Base-by-base conservation (phyloP, 2,797 vertebrate genomes). In the Lagodon rhomboides region DNA sequence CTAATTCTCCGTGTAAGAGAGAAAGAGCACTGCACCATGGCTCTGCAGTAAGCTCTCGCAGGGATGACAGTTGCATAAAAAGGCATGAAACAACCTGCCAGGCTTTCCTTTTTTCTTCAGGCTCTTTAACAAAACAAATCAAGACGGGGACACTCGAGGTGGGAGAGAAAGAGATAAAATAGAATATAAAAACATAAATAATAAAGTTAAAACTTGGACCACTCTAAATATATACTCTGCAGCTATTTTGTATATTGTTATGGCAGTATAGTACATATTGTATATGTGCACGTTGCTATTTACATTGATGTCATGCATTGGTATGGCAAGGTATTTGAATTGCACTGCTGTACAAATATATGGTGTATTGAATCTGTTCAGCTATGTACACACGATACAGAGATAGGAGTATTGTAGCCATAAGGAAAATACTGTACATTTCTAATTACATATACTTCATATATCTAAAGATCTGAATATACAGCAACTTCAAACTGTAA, bases 21-120 rank as follows among this genome's bases (percentile, higher is more conserved):
- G 79, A 79, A 50, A 81, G 75, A 85, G 80, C 79, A 83, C 87
- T 91, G 87, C 90, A 82, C 74, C 79, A 84, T 69, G 82, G 84
- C 87, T 88, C 87, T 90, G 88, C 85, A 89, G 92, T 88, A 86
- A 91, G 89, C 80, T 92, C 83, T 92, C 83, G 58, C 60, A 77
- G 82, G 78, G 89, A 91, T 92, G 91, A 89, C 90, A 88, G 90
- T 90, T 90, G 82, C 85, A 92, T 88, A 88, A 92, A 87, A 87
- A 92, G 91, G 82, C 93, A 85, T 92, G 90, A 93, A 93, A 92
- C 87, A 84, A 92, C 92, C 84, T 92, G 89, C 80, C 84, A 88
- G 83, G 65, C 75, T 82, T 85, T 78, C 69, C 53, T 75, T 85
- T 75, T 80, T 61, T 70, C 69, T 80, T 53, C 62, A 67, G 84